phyloP scores from a whole-genome alignment of 1,140 invertebrate species.

The Drosophila ohnishii region DNA sequence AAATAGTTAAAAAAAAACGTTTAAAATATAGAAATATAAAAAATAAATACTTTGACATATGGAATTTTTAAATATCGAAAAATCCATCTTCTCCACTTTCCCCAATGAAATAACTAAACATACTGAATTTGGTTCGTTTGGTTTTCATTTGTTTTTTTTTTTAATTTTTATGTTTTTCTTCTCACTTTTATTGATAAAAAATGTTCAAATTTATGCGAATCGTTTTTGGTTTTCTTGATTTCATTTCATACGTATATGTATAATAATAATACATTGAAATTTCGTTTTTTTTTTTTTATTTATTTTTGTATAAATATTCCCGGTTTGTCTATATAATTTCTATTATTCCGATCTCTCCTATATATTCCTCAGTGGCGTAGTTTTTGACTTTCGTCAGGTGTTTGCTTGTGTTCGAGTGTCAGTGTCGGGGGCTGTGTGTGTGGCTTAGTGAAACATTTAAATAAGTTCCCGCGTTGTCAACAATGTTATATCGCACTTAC shows the following conservation, averaged over 20 bases:
- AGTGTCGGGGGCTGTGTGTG: constrained; percentile 14
- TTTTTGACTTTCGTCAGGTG: constrained; percentile 52
- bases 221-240: constrained; percentile 44
- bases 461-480: constrained; percentile 61
- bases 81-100: background rate
- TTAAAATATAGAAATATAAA: too few relatives aligned
- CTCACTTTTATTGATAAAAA: constrained; percentile 78
- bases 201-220: constrained; percentile 76
- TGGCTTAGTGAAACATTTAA: constrained; percentile 63
- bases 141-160: constrained; percentile 39
- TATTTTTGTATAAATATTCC: constrained; percentile 73
- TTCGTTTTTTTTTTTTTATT: constrained; percentile 33
- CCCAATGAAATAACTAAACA: constrained; percentile 4
- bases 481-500: constrained; percentile 48
- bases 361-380: constrained; percentile 61
- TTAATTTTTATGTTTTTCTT: constrained; percentile 31
- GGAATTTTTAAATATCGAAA: too few relatives aligned
- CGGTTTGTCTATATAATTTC: constrained; percentile 75
- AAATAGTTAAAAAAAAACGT: too few relatives aligned
- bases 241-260: constrained; percentile 66
- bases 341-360: constrained; percentile 72
- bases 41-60: too few relatives aligned
- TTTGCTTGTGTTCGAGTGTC: constrained; percentile 24
- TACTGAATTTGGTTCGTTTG: constrained; percentile 31
- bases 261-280: constrained; percentile 78